phyloP scores from a whole-genome alignment of 2,888 invertebrate genomes.

The Latrodectus hesperus region DNA sequence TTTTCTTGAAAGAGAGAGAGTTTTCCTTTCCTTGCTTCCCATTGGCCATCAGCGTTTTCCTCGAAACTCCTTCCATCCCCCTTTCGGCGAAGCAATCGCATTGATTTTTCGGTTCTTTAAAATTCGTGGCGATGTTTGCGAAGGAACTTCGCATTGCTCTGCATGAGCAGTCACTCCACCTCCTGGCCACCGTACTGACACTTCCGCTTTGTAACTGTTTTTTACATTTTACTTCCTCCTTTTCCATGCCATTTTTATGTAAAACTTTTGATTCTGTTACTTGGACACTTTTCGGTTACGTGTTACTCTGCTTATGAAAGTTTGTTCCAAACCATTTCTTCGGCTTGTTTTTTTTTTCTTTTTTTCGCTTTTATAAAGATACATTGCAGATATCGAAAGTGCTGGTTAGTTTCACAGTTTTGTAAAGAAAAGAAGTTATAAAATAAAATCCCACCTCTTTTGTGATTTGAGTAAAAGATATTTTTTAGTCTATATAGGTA shows the following conservation, averaged over 20 bases:
- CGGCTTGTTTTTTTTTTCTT: too few species aligned
- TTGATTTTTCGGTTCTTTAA: conserved; percentile 58
- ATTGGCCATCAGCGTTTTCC: conserved; percentile 6
- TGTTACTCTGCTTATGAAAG: not conserved
- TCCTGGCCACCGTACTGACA: not conserved
- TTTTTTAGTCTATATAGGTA: too few species aligned
- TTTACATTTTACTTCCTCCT: not conserved
- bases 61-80: not conserved
- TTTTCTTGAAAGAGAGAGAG: conserved; percentile 15
- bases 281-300: not conserved
- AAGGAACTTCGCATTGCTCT: conserved; percentile 6
- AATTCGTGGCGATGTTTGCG: conserved; percentile 35
- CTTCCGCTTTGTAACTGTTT: not conserved
- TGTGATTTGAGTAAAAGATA: too few species aligned
- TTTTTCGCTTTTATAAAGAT: too few species aligned
- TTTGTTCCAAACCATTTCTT: not conserved
- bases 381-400: too few species aligned
- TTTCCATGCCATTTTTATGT: not conserved
- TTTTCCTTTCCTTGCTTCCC: not conserved
- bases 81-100: conserved; percentile 32
- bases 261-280: not conserved
- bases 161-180: conserved; percentile 4
- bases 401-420: too few species aligned
- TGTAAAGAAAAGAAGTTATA: too few species aligned
- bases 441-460: too few species aligned